Evolutionary conservation across 2,888 invertebrate genomes (phyloP), one percentile per base, ranked within the genome.

Genomic region (Lepidonotus clava): DNA sequence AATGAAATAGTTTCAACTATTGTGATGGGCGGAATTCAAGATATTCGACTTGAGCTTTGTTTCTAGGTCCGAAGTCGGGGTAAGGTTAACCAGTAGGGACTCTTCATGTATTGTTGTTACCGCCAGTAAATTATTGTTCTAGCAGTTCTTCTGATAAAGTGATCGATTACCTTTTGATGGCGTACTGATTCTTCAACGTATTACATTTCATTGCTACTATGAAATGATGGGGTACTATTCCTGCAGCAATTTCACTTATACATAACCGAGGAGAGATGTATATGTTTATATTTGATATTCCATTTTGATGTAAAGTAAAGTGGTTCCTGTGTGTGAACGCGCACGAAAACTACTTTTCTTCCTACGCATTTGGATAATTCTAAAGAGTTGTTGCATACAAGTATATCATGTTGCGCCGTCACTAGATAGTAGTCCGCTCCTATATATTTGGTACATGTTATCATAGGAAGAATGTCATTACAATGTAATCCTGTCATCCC

Each of bases 241-340:
- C 61, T 61, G 61, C 61, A 61, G 61, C 28, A 61, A 28, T 61
- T 61, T 61, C 61, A 61, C 61, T 61, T 61, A 61, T 28, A 61
- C 14, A 4, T 61, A 61, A 24, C 61, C 61, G 21, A 28, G 24
- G 11, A 61, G 61, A 61, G 2, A 24, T 28, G 24, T 61, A 24
- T 61, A 61, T 61, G 1, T 61, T 18, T 56, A 56, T 56, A 56
- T 56, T n/a, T 56, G 46, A 56, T 56, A 56, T 56, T n/a, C 24
- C 14, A 56, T 56, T n/a, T 56, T 5, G 5, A 56, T 56, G 24
- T 56, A 56, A 5, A 56, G 2, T 53, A 53, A n/a, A 53, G 18
- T 53, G 18, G 53, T n/a, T 53, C 18, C n/a, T 53, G 53, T n/a
- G 11, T 53, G 18, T 53, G 4, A 53, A 18, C n/a, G 21, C n/a